Evolutionary conservation across 2,888 invertebrate species (phyloP).

Genomic region (Merodon equestris): DNA sequence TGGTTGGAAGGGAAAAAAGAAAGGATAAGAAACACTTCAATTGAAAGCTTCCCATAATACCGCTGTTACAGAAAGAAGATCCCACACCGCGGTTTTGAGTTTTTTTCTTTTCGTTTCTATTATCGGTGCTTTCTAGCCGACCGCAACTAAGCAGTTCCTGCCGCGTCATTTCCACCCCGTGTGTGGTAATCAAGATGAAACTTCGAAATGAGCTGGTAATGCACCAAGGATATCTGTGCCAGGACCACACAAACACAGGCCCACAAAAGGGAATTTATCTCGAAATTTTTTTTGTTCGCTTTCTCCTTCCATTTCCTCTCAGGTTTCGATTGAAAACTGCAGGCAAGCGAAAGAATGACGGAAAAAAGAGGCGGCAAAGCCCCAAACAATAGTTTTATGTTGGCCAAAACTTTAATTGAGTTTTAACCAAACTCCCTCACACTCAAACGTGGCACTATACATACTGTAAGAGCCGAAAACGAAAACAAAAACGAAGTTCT

Average conservation of each 20-base stretch:
- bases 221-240: conserved; percentile 64
- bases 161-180: conserved; percentile 26
- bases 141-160: conserved; percentile 23
- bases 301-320: conserved; percentile 10
- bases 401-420: conserved; percentile 69
- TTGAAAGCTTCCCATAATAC: conserved; percentile 50
- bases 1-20: conserved; percentile 28
- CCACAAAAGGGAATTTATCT: conserved; percentile 21
- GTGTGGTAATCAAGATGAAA: conserved; percentile 67
- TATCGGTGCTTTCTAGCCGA: conserved; percentile 7
- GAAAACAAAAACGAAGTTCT: conserved; percentile 30
- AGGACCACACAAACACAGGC: conserved; percentile 21
- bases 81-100: conserved; percentile 36
- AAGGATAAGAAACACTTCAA: conserved; percentile 64
- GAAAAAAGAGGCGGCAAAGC: conserved; percentile 30
- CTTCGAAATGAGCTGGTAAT: conserved; percentile 68
- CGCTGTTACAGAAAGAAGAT: conserved; percentile 32
- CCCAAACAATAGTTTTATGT: conserved; percentile 68
- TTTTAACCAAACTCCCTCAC: conserved; percentile 48
- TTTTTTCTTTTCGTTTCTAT: neutral
- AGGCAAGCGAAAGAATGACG: conserved; percentile 23
- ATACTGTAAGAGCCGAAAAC: conserved; percentile 8
- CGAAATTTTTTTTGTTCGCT: conserved; percentile 7
- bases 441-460: neutral
- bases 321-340: conserved; percentile 56